Base-by-base conservation (phyloP, 1,140 invertebrate species). In the Tetramorium parvispinum region DNA sequence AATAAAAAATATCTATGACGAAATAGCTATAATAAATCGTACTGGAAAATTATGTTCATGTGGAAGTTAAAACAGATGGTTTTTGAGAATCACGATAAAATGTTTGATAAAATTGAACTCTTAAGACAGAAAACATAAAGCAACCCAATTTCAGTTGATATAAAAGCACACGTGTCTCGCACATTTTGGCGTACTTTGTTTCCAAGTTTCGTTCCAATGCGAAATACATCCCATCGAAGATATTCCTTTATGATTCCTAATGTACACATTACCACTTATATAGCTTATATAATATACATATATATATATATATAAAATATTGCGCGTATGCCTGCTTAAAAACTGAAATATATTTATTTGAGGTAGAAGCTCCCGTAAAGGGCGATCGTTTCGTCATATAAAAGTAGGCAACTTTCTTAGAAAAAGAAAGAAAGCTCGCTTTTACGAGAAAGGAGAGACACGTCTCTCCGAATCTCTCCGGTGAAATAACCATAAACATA, bases 401-500 rank as follows among this genome's bases (percentile, higher is more conserved):
- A 27, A 43, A n/a, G 4, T 51, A 66, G n/a, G n/a, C 32, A 13
- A 43, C 75, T 32, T 10, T 46, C 73, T 76, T 65, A 68, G 16
- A 21, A 32, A 40, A 55, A 61, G 43, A 32, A 63, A 43, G 32
- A 40, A 68, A 55, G 49, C n/a, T 55, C 10, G 16, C 43, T 66
- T 79, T 79, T 79, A 79, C 32, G 49, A 40, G 7, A 21, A 24
- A 32, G n/a, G 18, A 53, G 49, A 68, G 18, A 40, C 21, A 55
- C 37, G 8, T 40, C 13, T 66, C 61, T 55, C 61, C 49, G 65
- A 59, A 81, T 81, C 78, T 55, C 16, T 24, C 78, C 13, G 46
- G 43, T 49, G 37, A 81, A 40, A 81, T 81, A 81, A 21, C 61
- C 49, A n/a, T 81, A 70, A 81, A 81, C 16, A 46, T 53, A 49